Percentiles rank a stretch among this genome's conserved stretches.
These are phyloP conservation scores for Zoroaster sp. DNA, from an alignment of 53 echinoderm and acorn worm genomes.

Conservation along the genomic window DNA sequence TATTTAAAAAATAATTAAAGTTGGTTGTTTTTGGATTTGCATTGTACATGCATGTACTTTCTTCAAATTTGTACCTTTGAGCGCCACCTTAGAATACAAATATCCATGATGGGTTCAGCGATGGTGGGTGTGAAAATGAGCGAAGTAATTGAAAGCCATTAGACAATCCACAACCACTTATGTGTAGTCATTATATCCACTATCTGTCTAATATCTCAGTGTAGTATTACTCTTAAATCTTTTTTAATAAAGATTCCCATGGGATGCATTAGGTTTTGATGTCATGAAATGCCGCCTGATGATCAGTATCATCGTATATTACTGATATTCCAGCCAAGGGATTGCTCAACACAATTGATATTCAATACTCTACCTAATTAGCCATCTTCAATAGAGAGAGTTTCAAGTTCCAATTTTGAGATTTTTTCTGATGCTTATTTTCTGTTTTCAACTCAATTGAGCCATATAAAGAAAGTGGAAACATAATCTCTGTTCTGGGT, in stretches of 20 bases:
- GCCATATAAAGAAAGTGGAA: too few relatives aligned
- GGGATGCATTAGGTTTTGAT: neutral
- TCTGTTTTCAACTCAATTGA: neutral
- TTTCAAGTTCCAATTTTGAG: neutral
- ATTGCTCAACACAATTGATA: neutral
- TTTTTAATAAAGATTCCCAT: neutral
- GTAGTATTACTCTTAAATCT: constrained; percentile 3
- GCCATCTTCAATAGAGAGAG: neutral
- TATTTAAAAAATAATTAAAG: too few relatives aligned
- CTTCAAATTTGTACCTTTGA: too few relatives aligned
- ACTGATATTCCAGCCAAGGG: neutral
- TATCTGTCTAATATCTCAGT: neutral
- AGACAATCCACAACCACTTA: neutral
- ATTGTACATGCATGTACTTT: neutral
- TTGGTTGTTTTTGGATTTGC: too few relatives aligned
- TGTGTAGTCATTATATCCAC: neutral
- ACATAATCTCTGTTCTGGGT: too few relatives aligned
- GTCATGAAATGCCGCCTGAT: neutral
- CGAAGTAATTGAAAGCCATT: neutral
- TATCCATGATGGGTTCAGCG: neutral
- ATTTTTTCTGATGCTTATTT: neutral
- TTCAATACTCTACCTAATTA: neutral
- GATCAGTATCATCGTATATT: neutral
- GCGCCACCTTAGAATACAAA: neutral
- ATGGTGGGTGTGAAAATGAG: neutral